Evolutionary conservation across 2,113 vertebrate species (phyloP).

Genomic region (Lagenorhynchus albirostris): DNA sequence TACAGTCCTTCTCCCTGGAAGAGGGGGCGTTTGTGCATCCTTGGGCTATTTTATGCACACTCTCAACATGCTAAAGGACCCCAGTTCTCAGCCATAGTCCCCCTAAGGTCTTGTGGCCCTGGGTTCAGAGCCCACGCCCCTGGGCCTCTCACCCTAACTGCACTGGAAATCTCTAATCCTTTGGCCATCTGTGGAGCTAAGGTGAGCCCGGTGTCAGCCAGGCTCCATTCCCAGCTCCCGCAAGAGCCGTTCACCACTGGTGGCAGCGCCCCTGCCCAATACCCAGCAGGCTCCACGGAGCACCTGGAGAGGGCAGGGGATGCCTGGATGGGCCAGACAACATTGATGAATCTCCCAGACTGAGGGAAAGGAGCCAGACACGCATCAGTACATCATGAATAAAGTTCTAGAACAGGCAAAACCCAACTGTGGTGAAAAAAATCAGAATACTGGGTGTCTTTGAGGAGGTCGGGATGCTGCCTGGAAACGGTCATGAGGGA

Average conservation of each 20-base stretch:
- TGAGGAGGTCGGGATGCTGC: not conserved
- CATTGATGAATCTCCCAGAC: not conserved
- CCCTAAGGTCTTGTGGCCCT: not conserved
- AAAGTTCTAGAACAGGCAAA: not conserved
- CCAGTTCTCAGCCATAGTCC: not conserved
- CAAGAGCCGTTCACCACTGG: not conserved
- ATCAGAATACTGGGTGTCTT: not conserved
- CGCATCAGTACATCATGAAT: not conserved
- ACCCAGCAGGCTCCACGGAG: not conserved
- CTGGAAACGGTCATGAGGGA: not conserved
- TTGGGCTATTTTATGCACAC: not conserved
- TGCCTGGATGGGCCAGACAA: accelerated
- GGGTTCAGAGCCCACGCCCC: not conserved
- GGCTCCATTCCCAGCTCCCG: too few relatives aligned
- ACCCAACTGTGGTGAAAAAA: not conserved
- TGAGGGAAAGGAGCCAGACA: not conserved
- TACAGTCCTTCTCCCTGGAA: not conserved
- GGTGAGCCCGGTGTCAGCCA: not conserved
- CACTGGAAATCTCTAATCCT: not conserved
- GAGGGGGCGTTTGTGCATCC: not conserved
- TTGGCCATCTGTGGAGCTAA: not conserved
- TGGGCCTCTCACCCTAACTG: not conserved
- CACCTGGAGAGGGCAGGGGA: not conserved
- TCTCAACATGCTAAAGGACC: not conserved
- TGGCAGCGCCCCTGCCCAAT: too few relatives aligned